Percentiles rank a stretch among this genome's conserved stretches.
Evolutionary conservation across 92 coral and sea anemone species (phyloP).

Genomic region (Parazoanthus darwini): DNA sequence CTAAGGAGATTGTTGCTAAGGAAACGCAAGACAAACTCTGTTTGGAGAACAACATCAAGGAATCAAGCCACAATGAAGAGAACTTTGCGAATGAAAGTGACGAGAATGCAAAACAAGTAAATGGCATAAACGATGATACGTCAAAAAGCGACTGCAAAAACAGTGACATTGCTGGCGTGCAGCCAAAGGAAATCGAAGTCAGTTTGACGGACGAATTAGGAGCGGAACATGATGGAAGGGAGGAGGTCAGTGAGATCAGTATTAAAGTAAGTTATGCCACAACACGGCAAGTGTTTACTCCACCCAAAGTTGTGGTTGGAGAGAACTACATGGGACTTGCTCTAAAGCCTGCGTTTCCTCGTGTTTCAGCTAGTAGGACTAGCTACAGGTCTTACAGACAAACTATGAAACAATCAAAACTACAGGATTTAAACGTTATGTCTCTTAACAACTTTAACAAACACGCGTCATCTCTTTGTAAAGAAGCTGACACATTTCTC

Average conservation of each 20-base stretch:
- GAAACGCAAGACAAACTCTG: constrained; percentile 4
- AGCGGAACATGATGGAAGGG: background rate
- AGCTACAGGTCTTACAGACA: constrained; percentile 32
- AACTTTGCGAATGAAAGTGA: constrained; percentile 5
- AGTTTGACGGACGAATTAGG: constrained; percentile 25
- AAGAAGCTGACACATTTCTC: constrained; percentile 61
- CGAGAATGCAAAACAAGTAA: constrained; percentile 14
- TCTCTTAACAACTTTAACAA: constrained; percentile 47
- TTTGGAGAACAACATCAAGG: constrained; percentile 30
- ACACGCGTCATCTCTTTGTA: constrained; percentile 55
- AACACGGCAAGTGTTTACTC: constrained; percentile 44
- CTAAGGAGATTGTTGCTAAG: constrained; percentile 12
- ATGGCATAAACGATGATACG: background rate
- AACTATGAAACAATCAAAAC: constrained; percentile 43
- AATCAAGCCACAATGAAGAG: background rate
- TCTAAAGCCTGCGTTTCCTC: constrained; percentile 38
- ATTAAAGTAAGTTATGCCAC: constrained; percentile 32
- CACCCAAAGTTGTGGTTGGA: constrained; percentile 63
- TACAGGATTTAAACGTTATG: constrained; percentile 32
- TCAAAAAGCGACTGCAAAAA: background rate
- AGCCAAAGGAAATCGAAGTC: constrained; percentile 14
- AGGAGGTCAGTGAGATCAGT: background rate
- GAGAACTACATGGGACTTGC: constrained; percentile 49
- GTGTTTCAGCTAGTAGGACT: constrained; percentile 16
- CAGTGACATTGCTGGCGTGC: background rate